phyloP scores from a whole-genome alignment of 2,113 vertebrate genomes.

The Mola mola region DNA sequence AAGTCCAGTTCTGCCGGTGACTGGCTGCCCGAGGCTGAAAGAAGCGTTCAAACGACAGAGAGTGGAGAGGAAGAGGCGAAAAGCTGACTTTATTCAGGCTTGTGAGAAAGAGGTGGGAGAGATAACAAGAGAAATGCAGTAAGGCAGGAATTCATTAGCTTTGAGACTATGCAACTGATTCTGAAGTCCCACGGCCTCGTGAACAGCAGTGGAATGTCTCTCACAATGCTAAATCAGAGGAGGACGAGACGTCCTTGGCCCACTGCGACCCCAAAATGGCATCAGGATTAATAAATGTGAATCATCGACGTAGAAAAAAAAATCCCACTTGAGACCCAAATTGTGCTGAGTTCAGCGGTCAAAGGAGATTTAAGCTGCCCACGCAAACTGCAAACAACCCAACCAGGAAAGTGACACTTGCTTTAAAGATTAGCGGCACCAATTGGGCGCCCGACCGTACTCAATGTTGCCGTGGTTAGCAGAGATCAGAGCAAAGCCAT shows the following conservation, averaged over 20 bases:
- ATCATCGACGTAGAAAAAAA: constrained; percentile 11
- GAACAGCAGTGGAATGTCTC: constrained; percentile 4
- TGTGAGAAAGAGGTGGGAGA: neutral
- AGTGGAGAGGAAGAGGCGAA: neutral
- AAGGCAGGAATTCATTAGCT: no score
- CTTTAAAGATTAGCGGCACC: no score
- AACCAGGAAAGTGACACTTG: no score
- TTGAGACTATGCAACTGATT: constrained; percentile 11
- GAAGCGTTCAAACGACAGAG: constrained; percentile 34
- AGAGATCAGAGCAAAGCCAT: constrained; percentile 12
- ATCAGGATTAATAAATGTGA: constrained; percentile 23
- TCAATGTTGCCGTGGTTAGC: constrained; percentile 4
- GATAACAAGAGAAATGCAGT: no score
- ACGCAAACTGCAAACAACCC: neutral
- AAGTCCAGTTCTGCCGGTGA: constrained; percentile 55
- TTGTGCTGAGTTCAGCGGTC: neutral
- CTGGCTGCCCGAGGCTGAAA: neutral
- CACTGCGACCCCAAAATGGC: neutral
- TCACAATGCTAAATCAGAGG: neutral
- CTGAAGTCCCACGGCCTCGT: constrained; percentile 3
- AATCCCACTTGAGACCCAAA: constrained; percentile 7
- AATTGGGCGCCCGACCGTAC: no score
- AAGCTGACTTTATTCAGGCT: neutral
- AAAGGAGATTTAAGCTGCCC: constrained; percentile 8
- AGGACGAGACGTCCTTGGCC: neutral